A percentile compares a stretch with the other conserved stretches of the same genome.
Evolutionary conservation across 2,113 vertebrate species (phyloP).

Genomic region (Bufo gargarizans): DNA sequence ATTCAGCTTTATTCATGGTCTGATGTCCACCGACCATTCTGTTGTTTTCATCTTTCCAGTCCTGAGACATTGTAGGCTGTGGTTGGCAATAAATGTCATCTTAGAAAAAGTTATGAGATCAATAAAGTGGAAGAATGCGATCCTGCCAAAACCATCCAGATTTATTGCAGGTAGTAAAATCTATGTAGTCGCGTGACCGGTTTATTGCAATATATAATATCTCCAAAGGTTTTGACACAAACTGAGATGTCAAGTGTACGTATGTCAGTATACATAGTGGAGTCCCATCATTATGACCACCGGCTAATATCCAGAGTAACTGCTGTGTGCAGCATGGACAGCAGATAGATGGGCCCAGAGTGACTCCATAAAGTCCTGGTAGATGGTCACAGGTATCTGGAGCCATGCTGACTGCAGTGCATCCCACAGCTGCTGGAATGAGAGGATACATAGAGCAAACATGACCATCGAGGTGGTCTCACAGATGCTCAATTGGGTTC

Average conservation of each 20-base stretch:
- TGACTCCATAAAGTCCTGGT: too few relatives aligned
- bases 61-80: background rate
- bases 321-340: too few relatives aligned
- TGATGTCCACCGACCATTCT: background rate
- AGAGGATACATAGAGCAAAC: too few relatives aligned
- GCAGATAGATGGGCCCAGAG: too few relatives aligned
- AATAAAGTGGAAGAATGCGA: background rate
- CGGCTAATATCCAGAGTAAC: too few relatives aligned
- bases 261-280: background rate
- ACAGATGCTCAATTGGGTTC: too few relatives aligned
- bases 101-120: background rate
- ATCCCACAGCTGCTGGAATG: too few relatives aligned
- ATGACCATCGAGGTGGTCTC: too few relatives aligned
- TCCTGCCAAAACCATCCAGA: background rate
- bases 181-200: background rate
- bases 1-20: background rate
- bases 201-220: background rate
- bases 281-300: too few relatives aligned
- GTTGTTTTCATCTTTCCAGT: background rate
- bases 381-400: too few relatives aligned
- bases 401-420: too few relatives aligned
- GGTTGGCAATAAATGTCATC: background rate
- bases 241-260: background rate
- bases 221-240: background rate
- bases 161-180: background rate